Conservation (phyloP, 2,888 invertebrate species). For the Gastrophysa polygoni region DNA sequence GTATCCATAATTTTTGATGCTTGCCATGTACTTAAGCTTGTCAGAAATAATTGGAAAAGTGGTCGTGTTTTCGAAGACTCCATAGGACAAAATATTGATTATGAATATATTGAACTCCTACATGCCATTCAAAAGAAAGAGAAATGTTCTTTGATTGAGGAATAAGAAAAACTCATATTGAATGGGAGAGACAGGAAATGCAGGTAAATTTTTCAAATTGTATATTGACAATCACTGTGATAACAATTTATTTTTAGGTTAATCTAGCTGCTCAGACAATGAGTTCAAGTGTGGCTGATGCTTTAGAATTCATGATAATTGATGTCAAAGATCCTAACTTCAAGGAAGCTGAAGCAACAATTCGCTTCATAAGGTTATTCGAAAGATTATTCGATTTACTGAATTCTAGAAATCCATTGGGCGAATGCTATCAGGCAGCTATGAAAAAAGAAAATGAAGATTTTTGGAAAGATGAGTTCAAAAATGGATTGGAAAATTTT, state of each 20-base stretch:
- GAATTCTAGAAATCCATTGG: too few relatives aligned
- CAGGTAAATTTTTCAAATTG: constrained; percentile 7
- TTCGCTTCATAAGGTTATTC: not conserved
- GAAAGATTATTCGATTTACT: not conserved
- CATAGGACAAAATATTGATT: not conserved
- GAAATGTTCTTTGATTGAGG: too few relatives aligned
- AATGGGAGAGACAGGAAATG: constrained; percentile 7
- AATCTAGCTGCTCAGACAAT: constrained; percentile 8
- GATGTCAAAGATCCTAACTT: constrained; percentile 3
- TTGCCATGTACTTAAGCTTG: not conserved
- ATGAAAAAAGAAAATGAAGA: too few relatives aligned
- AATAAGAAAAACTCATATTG: constrained; percentile 8
- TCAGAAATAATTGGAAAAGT: not conserved
- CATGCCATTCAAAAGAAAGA: not conserved
- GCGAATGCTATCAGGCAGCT: too few relatives aligned
- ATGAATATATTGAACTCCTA: not conserved
- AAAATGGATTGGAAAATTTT: not conserved
- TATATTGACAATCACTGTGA: not conserved
- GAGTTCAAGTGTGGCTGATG: constrained; percentile 9
- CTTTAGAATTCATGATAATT: not conserved
- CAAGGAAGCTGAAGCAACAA: constrained; percentile 5
- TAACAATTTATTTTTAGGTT: not conserved
- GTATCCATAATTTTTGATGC: not conserved
- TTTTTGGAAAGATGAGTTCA: not conserved
- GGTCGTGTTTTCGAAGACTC: not conserved